Evolutionary conservation across 2,113 vertebrate species (phyloP).

Genomic region (Platichthys flesus): DNA sequence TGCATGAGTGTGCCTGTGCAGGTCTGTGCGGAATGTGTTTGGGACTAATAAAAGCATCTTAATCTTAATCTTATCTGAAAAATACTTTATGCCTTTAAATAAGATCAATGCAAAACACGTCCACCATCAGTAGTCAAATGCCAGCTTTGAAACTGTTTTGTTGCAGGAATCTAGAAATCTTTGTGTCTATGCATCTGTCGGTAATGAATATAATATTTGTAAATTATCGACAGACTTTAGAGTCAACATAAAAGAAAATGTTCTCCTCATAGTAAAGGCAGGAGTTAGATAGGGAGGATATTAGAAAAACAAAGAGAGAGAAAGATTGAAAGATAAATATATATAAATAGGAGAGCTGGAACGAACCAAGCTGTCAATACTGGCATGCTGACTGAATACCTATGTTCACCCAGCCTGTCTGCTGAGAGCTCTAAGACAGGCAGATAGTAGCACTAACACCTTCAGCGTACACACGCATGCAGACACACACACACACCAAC

Average conservation of each 20-base stretch:
- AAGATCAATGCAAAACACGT: constrained; percentile 1
- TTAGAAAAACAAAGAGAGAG: background rate
- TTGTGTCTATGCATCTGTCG: background rate
- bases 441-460: constrained; percentile 17
- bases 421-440: constrained; percentile 36
- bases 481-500: background rate
- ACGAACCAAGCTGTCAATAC: background rate
- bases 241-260: background rate
- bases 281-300: background rate
- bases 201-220: background rate
- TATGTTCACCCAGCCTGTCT: constrained; percentile 26
- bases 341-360: too few species aligned
- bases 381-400: constrained; percentile 28
- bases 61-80: background rate
- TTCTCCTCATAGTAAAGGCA: background rate
- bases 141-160: constrained; percentile 17
- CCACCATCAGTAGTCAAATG: constrained; percentile 3
- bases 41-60: too few species aligned
- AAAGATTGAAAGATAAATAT: background rate
- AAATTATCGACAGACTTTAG: constrained; percentile 24
- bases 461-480: background rate
- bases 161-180: background rate
- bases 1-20: too few species aligned
- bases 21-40: too few species aligned
- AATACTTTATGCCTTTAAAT: background rate